These are phyloP conservation scores for Cosmia pyralina DNA, from an alignment of 2,888 invertebrate species.

Conservation along the genomic window DNA sequence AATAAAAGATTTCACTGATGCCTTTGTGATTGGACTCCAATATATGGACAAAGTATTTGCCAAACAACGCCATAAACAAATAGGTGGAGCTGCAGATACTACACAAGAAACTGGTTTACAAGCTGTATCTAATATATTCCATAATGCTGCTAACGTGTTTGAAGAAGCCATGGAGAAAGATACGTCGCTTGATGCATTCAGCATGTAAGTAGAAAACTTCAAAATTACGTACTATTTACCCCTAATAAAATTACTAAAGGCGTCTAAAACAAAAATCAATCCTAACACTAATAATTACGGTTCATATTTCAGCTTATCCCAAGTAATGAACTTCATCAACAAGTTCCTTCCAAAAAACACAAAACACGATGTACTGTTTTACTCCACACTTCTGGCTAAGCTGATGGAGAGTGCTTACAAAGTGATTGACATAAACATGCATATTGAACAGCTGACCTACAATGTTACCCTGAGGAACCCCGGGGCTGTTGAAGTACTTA, in stretches of 20 bases:
- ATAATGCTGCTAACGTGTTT: constrained; percentile 71
- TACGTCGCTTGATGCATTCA: constrained; percentile 74
- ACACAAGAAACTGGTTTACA: constrained; percentile 51
- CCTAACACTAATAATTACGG: background rate
- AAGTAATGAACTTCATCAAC: constrained; percentile 76
- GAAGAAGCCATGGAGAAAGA: constrained; percentile 66
- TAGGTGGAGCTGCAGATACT: constrained; percentile 13
- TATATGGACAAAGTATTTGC: constrained; percentile 78
- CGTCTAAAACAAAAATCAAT: background rate
- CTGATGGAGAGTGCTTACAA: constrained; percentile 80
- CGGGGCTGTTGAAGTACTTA: constrained; percentile 76
- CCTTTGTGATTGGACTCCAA: constrained; percentile 71
- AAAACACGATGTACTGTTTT: constrained; percentile 81
- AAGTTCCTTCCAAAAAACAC: constrained; percentile 78
- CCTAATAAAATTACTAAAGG: background rate
- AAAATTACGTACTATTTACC: background rate
- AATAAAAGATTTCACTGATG: constrained; percentile 76
- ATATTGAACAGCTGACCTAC: constrained; percentile 84
- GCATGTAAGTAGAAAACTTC: constrained; percentile 78
- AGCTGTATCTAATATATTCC: constrained; percentile 70
- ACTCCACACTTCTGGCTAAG: constrained; percentile 83
- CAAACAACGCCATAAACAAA: constrained; percentile 57
- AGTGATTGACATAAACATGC: constrained; percentile 81
- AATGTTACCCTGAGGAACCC: constrained; percentile 82
- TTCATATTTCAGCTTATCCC: constrained; percentile 77